Evolutionary conservation across 2,113 vertebrate genomes (phyloP), one percentile per base, ranked within the genome.

Genomic region (Scortum barcoo): DNA sequence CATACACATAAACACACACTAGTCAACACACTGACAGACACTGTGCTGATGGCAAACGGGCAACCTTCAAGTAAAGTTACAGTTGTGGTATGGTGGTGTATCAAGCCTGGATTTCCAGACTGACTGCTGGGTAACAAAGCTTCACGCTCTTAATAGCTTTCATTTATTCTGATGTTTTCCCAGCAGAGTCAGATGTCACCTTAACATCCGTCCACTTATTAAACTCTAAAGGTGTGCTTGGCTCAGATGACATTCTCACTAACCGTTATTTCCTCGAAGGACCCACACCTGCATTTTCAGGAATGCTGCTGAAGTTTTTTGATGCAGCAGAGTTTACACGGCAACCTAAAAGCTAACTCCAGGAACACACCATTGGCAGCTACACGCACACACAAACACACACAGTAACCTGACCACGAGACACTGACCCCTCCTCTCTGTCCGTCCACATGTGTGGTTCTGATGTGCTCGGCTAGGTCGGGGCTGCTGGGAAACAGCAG

Each of bases 381-480:
- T 2, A 42, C 38, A 53, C 53, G 30, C 16, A 40, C 51, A 24
- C 20, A 61, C 53, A 53, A 44, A 76, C 50, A 16, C 48, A 61
- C 7, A 50, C 9, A 78, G 33, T 2, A 38, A 40, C 38, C 24
- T 8, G 19, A 58, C 9, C 26, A 12, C 1, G 1, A 46, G 17
- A 50, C 44, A 86, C 97, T 85, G 75, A 99, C 98, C 97, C 98
- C 98, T 93, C 97, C 98, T 86, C 96, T 95, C 90, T 99, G 98
- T 36, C 96, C 96, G 69, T 99, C 97, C 91, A 99, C 98, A 2
- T 99, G 98, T 36, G 96, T 94, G 65, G 96, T 92, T 50, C 98
- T 95, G 93, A 99, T 99, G 95, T 99, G 98, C 44, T 99, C 98
- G 0, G 98, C 98, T 94, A 99, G 90, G 88, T 99, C 98, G 0